These are phyloP conservation scores for Oryzias dopingdopingensis DNA, from an alignment of 2,797 vertebrate genomes.

Conservation along the genomic window DNA sequence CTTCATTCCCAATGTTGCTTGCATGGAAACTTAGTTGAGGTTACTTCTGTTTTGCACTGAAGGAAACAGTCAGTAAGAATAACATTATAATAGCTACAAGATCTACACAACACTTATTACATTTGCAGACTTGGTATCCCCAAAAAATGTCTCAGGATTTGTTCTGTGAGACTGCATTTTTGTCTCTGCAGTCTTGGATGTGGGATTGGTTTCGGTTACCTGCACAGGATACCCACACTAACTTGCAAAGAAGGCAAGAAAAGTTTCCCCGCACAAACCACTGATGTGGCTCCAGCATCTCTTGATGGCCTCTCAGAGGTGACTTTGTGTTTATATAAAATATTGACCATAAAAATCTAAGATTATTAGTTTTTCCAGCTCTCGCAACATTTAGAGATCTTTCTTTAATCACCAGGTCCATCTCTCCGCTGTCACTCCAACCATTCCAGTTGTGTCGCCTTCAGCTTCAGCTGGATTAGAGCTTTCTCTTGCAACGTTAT, in stretches of 20 bases:
- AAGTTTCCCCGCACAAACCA: slow-evolving; percentile 79
- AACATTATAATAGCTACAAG: no score
- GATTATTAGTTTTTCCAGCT: neutral
- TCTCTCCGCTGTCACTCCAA: slow-evolving; percentile 84
- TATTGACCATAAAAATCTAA: neutral
- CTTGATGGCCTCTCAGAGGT: slow-evolving; percentile 96
- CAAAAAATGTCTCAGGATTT: neutral
- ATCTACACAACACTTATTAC: no score
- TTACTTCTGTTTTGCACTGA: no score
- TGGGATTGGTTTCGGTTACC: slow-evolving; percentile 95
- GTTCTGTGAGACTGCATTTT: neutral
- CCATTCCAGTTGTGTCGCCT: slow-evolving; percentile 74
- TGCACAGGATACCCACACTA: slow-evolving; percentile 94
- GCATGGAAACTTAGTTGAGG: no score
- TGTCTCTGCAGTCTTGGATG: slow-evolving; percentile 86
- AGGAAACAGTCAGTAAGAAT: no score
- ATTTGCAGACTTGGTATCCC: no score
- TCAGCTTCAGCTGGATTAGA: slow-evolving; percentile 79
- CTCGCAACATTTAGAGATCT: neutral
- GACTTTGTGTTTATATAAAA: neutral
- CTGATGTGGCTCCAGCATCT: slow-evolving; percentile 73
- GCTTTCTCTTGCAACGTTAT: slow-evolving; percentile 79
- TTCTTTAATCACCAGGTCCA: slow-evolving; percentile 80
- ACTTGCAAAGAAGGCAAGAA: slow-evolving; percentile 87
- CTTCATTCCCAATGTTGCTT: no score